phyloP scores from a whole-genome alignment of 2,797 vertebrate genomes.

The Rallus crepitans region DNA sequence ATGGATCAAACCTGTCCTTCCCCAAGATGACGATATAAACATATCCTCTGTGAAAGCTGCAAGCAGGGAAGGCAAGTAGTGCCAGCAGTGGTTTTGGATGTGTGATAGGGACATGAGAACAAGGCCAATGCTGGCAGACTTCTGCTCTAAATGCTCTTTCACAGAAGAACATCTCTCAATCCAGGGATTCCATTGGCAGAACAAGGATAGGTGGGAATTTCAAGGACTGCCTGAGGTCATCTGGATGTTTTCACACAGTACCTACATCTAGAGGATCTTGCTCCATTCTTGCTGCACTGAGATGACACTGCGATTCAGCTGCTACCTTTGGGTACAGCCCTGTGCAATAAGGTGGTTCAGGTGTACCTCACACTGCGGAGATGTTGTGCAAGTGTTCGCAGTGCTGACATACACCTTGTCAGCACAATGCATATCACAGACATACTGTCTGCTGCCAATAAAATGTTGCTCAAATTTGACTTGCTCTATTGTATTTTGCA shows the following conservation, averaged over 20 bases:
- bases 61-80: not conserved
- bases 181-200: not conserved
- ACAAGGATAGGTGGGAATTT: not conserved
- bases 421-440: not conserved
- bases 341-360: not conserved
- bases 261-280: not conserved
- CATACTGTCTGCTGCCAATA: not conserved
- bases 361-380: not conserved
- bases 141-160: not conserved
- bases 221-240: not conserved
- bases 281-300: not conserved
- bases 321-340: not conserved
- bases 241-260: not conserved
- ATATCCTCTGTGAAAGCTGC: not conserved
- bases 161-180: not conserved
- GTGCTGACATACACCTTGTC: not conserved
- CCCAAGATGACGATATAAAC: not conserved
- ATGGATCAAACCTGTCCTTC: not conserved
- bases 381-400: not conserved
- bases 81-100: not conserved
- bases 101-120: not conserved
- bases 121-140: not conserved
- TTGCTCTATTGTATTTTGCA: not conserved
- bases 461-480: not conserved
- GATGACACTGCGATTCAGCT: not conserved